Conservation (phyloP, 2,113 vertebrate genomes). For the Callospermophilus lateralis region DNA sequence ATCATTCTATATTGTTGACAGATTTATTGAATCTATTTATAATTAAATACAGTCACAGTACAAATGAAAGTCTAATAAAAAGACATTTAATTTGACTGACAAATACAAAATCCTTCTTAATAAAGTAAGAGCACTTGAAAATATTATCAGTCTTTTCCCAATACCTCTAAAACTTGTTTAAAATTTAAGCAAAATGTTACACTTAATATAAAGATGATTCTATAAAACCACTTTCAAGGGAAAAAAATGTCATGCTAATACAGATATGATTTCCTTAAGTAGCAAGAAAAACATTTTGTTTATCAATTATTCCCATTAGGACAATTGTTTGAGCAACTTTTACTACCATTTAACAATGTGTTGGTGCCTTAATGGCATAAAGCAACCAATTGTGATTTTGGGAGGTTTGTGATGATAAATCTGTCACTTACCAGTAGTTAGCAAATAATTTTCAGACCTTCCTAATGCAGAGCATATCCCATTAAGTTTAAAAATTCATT, state of each 20-base stretch:
- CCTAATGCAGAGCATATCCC: conserved; percentile 77
- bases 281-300: neutral
- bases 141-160: conserved; percentile 17
- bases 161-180: neutral
- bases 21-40: neutral
- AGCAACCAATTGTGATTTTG: conserved; percentile 27
- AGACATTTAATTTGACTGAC: conserved; percentile 31
- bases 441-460: conserved; percentile 76
- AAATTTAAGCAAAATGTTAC: neutral
- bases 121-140: conserved; percentile 15
- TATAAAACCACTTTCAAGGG: neutral
- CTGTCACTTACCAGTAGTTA: conserved; percentile 74
- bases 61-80: conserved; percentile 40
- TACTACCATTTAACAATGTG: conserved; percentile 54
- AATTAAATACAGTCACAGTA: conserved; percentile 20
- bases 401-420: conserved; percentile 72
- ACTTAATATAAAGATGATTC: conserved; percentile 28
- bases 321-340: conserved; percentile 68
- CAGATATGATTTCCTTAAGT: neutral
- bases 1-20: neutral
- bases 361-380: conserved; percentile 58
- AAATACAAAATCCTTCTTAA: neutral
- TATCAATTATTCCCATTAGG: conserved; percentile 44
- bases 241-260: neutral
- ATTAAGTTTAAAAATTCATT: conserved; percentile 85